Evolutionary conservation across 2,888 invertebrate genomes (phyloP).

Genomic region (Papilio elwesi): DNA sequence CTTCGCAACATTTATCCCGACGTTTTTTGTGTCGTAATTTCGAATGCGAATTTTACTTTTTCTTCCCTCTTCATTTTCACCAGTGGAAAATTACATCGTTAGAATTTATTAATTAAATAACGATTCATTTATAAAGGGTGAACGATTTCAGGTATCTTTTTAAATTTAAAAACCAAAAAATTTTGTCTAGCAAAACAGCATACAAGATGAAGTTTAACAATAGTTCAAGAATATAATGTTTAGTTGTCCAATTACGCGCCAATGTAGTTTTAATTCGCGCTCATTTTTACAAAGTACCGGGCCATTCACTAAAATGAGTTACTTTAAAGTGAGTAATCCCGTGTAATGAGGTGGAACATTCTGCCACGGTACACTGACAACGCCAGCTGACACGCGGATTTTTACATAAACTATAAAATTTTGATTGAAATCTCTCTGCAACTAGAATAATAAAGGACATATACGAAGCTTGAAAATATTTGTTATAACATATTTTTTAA

Average conservation of each 20-base stretch:
- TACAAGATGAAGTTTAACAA: neutral
- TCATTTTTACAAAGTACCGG: conserved; percentile 2
- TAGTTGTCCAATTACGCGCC: conserved; percentile 5
- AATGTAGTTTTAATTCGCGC: conserved; percentile 11
- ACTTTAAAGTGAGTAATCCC: conserved; percentile 29
- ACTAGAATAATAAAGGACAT: too few species aligned
- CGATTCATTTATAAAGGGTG: conserved; percentile 17
- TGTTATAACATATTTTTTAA: too few species aligned
- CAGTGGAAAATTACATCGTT: conserved; percentile 21
- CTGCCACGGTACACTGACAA: conserved; percentile 8
- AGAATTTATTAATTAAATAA: conserved; percentile 32
- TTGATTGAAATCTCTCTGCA: conserved; percentile 10
- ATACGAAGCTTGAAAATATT: too few species aligned
- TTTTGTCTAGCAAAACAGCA: too few species aligned
- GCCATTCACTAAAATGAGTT: conserved; percentile 15
- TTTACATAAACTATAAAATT: conserved; percentile 34
- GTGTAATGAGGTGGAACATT: conserved; percentile 31
- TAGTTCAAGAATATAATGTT: neutral
- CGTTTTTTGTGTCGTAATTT: conserved; percentile 46
- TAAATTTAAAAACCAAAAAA: neutral
- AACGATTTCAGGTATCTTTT: conserved; percentile 9
- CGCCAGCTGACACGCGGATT: conserved; percentile 23
- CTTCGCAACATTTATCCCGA: conserved; percentile 60
- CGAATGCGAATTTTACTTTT: conserved; percentile 45
- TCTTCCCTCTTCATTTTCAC: conserved; percentile 10